Conservation (phyloP, 2,888 invertebrate species). For the Pheosia gnoma region DNA sequence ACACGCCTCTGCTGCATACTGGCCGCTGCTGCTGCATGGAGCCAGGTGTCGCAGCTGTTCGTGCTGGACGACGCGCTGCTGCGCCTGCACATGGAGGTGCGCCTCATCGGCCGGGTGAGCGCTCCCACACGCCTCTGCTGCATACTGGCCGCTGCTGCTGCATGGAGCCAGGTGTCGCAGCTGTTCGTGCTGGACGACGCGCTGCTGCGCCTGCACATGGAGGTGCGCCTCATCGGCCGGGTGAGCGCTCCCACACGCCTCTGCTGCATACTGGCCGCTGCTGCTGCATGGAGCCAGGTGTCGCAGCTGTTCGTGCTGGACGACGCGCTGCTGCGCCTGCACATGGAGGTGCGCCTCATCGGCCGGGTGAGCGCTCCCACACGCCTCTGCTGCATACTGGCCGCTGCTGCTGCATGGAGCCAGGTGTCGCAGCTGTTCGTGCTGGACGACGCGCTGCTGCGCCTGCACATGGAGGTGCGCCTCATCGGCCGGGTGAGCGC, state of each 20-base stretch:
- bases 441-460: constrained; percentile 66
- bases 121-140: not conserved
- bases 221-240: constrained; percentile 54
- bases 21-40: too few relatives aligned
- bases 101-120: constrained; percentile 52
- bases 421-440: too few relatives aligned
- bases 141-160: too few relatives aligned
- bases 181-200: constrained; percentile 67
- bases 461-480: constrained; percentile 68
- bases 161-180: too few relatives aligned
- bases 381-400: not conserved
- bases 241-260: constrained; percentile 27
- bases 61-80: constrained; percentile 63
- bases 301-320: constrained; percentile 67
- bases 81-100: constrained; percentile 70
- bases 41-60: too few relatives aligned
- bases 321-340: constrained; percentile 71
- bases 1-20: not conserved
- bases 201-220: constrained; percentile 74
- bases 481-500: constrained; percentile 51
- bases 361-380: constrained; percentile 36
- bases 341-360: constrained; percentile 64
- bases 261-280: not conserved
- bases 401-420: too few relatives aligned
- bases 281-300: too few relatives aligned